Conservation (phyloP, 2,888 invertebrate genomes). For the Apotomis capreana region DNA sequence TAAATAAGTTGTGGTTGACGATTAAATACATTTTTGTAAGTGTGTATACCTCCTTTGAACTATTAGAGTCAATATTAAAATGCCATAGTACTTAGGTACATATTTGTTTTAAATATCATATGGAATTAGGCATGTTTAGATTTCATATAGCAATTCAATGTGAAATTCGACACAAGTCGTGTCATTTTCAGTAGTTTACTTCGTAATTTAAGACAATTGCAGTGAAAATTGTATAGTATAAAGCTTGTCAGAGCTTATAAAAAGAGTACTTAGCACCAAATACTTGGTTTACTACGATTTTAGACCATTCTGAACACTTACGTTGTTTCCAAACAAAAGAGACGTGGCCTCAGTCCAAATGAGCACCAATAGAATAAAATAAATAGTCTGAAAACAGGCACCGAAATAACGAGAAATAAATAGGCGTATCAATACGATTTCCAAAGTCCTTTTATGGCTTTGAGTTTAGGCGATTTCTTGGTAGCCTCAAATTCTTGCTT, state of each 20-base stretch:
- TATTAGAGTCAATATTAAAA: background rate
- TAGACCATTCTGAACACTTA: constrained; percentile 79
- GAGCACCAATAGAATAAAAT: constrained; percentile 45
- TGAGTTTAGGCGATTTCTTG: constrained; percentile 75
- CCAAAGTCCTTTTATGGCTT: constrained; percentile 80
- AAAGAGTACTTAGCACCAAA: constrained; percentile 68
- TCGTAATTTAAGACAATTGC: constrained; percentile 3
- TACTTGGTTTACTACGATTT: constrained; percentile 65
- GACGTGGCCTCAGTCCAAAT: constrained; percentile 38
- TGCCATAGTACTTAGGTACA: background rate
- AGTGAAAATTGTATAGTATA: constrained; percentile 50
- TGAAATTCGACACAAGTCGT: background rate
- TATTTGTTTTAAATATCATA: background rate
- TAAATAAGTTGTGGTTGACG: constrained; percentile 14
- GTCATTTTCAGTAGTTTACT: background rate
- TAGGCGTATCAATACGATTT: constrained; percentile 69
- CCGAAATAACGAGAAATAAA: constrained; percentile 42
- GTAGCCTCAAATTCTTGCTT: constrained; percentile 78
- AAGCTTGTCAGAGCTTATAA: constrained; percentile 52
- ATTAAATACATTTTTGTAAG: background rate
- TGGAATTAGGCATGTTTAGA: background rate
- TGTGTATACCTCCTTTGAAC: background rate
- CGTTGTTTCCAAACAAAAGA: constrained; percentile 56
- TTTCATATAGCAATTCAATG: background rate
- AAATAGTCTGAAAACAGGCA: constrained; percentile 38